Evolutionary conservation across 1,140 invertebrate genomes (phyloP), one percentile per base, ranked within the genome.

Genomic region (Theocolax elegans): DNA sequence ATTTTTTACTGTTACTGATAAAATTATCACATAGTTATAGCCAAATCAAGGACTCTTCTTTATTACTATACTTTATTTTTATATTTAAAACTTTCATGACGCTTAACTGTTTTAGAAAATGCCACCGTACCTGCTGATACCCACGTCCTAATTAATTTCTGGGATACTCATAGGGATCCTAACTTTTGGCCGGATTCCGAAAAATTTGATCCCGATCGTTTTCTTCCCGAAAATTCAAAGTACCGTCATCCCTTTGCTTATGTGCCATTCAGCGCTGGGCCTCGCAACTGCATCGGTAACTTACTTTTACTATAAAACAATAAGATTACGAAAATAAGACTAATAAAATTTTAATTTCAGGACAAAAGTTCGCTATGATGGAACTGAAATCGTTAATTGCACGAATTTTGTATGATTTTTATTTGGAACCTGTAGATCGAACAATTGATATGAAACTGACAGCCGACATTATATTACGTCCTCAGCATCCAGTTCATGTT

Each of bases 321-420:
- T 10, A 35, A 35, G 10, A 35, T 35, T 35, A 6, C 10, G 4
- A 35, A 35, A 35, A 35, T 35, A 35, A 6, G 4, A 10, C 10
- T 6, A 35, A 35, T 4, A 35, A 35, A 35, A 71, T 71, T 19
- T 48, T 6, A 21, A 4, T 76, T 81, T 44, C 80, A 87, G 92
- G 92, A 67, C 92, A 94, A 83, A 92, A 90, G 77, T 96, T 95
- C 83, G 94, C 94, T 1, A 84, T 93, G 81, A 79, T 94, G 77
- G 93, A 95, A 84, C 84, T 92, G 72, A 95, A 95, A 81, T 87
- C 89, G 0, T 83, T 92, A 0, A 75, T 94, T 21, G 87, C 90
- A 0, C 87, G 87, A 60, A 82, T 95, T 0, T 78, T 96, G 19
- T 87, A 89, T 3, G 84, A 89, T 73, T 96, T 90, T 74, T 78